Conservation (phyloP, 2,797 vertebrate genomes). For the Sebastes elongatus region DNA sequence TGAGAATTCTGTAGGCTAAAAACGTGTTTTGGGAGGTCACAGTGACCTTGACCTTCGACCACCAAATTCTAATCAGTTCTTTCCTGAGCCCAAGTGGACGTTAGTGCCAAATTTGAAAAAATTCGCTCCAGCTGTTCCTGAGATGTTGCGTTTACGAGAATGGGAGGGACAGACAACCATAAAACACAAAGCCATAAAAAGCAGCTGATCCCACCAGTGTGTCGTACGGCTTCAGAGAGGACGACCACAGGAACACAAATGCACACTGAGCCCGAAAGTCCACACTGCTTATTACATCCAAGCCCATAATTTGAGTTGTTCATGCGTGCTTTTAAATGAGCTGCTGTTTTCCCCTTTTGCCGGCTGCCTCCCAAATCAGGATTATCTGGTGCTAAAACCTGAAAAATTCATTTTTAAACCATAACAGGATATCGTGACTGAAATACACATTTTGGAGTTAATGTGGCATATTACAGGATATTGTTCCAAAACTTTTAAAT, state of each 20-base stretch:
- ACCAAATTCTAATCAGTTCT: no score
- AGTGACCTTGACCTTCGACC: neutral
- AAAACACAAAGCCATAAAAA: neutral
- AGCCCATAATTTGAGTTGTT: constrained; percentile 2
- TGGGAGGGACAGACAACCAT: neutral
- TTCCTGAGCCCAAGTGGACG: no score
- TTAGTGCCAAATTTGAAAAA: no score
- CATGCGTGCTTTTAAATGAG: constrained; percentile 17
- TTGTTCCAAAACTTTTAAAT: neutral
- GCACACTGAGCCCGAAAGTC: neutral
- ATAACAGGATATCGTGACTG: neutral
- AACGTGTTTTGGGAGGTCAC: neutral
- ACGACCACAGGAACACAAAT: neutral
- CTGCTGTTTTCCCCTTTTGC: neutral
- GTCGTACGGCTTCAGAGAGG: neutral
- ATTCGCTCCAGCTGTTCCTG: no score
- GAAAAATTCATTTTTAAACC: neutral
- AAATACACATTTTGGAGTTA: neutral
- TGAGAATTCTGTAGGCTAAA: neutral
- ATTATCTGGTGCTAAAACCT: constrained; percentile 17
- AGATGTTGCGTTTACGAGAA: no score
- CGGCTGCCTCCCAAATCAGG: neutral
- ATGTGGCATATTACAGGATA: neutral
- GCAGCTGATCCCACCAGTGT: constrained; percentile 14
- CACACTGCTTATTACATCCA: constrained; percentile 9